Base-by-base conservation (phyloP, 2,113 vertebrate genomes). In the Labrus mixtus region DNA sequence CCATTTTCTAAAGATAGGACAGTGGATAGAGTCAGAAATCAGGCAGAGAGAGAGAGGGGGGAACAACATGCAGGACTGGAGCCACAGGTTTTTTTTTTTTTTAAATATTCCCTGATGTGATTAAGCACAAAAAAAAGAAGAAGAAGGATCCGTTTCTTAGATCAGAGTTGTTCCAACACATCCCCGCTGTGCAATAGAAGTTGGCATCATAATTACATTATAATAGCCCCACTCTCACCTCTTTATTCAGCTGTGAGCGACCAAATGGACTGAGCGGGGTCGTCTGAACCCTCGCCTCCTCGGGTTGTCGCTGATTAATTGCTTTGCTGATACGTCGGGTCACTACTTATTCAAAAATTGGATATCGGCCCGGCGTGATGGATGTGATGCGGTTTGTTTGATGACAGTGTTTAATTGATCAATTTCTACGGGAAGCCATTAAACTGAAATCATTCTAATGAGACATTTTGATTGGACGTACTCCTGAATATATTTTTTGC, bases 381-480 rank as follows among this genome's bases (percentile, higher is more conserved):
- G 77, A 90, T 87, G 80, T 57, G 78, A 73, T 12, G 53, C 76
- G 5, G 82, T 76, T 85, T 82, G 85, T 89, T 83, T 84, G 81
- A 76, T 85, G 85, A 89, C 86, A 76, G 79, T 50, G 79, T 80
- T 86, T 86, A 91, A 91, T 87, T 89, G 86, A 86, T 90, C 79
- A 36, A 79, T 90, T 87, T 83, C 75, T 79, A 62, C 29, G 85
- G 80, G 68, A 82, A 78, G 80, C 75, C 81, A 84, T 88, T 90
- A 87, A 74, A 79, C 63, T 56, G 39, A 84, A 90, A 89, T 87
- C 78, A 61, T 79, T 84, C 79, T 91, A 91, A 90, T 91, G 86
- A 90, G 88, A 90, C 78, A 66, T 77, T 87, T 74, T 89, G 84
- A 90, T 88, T 89, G 74, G 87, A 84, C 84, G 50, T 79, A 4